Conservation (phyloP, 2,113 vertebrate genomes). For the Hippocampus comes region DNA sequence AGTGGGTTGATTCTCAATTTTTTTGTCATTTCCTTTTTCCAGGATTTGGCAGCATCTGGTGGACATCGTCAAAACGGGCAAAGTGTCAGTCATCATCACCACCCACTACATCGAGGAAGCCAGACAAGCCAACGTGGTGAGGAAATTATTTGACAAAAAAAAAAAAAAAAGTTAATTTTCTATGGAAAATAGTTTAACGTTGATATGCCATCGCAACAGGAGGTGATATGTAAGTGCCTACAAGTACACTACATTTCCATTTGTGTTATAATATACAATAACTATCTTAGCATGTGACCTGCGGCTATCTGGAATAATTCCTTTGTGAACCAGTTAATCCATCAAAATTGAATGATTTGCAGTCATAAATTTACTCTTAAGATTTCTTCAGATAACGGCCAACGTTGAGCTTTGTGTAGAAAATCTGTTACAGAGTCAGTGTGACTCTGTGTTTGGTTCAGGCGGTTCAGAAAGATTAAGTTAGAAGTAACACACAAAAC, state of each 20-base stretch:
- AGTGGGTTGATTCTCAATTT: background rate
- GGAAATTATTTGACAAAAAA: background rate
- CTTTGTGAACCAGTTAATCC: background rate
- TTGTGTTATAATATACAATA: background rate
- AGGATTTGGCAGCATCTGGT: slow-evolving; percentile 80
- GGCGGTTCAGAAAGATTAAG: background rate
- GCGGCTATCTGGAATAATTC: background rate
- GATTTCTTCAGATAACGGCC: background rate
- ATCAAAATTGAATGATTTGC: slow-evolving; percentile 9
- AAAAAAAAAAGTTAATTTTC: no score
- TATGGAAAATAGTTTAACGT: no score
- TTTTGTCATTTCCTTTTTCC: background rate
- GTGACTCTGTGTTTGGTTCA: background rate
- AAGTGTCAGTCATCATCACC: slow-evolving; percentile 77
- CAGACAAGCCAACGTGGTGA: slow-evolving; percentile 69
- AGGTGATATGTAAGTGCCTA: no score
- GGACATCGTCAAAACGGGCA: slow-evolving; percentile 74
- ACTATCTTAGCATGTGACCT: background rate
- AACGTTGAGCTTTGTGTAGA: background rate
- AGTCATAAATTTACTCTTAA: slow-evolving; percentile 5
- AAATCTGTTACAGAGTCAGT: background rate
- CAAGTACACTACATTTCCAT: no score
- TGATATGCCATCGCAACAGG: no score
- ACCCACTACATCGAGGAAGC: slow-evolving; percentile 81
- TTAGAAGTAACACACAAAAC: background rate